Evolutionary conservation across 2,113 vertebrate species (phyloP), one percentile per base, ranked within the genome.

Genomic region (Spilogale gracilis): DNA sequence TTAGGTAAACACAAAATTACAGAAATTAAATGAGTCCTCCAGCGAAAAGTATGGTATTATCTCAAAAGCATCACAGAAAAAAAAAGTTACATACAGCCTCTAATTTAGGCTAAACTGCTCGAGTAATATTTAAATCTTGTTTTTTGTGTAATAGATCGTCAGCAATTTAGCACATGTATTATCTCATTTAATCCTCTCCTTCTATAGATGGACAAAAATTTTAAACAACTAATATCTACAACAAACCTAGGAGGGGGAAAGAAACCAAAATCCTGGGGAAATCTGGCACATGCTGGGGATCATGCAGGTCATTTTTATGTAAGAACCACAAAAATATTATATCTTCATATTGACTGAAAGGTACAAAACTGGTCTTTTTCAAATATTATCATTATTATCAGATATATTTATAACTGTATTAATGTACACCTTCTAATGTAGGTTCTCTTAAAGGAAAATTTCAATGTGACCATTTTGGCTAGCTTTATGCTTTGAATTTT

Each of bases 401-500:
- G 23, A 86, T 21, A 4, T 10, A 52, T 38, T 92, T 86, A 12
- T 11, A 92, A 63, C 1, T 54, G 0, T 16, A 17, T n/a, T 50
- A 71, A 2, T 20, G 1, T 67, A 1, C n/a, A 16, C 3, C 1
- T 18, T 89, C 23, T 69, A 54, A 89, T 71, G 91, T 89, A 32
- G 1, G 1, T 71, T 92, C 88, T 54, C 50, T 48, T 71, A 81
- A 92, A 65, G 21, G 11, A 3, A 83, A 84, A 87, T 92, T 73
- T 4, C 80, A 74, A 54, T 74, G 21, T 78, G 17, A 3, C 11
- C 12, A 38, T 67, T 54, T 63, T 92, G 7, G 7, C 9, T 45
- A 86, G 16, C 9, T 76, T 76, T 67, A 79, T 14, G 7, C 79
- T 85, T 89, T 86, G 30, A 80, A 69, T 82, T 92, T 95, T 88